Percentiles rank a stretch among this genome's conserved stretches.
phyloP scores from a whole-genome alignment of 1,140 invertebrate species.

The Plectrocnemia conspersa region DNA sequence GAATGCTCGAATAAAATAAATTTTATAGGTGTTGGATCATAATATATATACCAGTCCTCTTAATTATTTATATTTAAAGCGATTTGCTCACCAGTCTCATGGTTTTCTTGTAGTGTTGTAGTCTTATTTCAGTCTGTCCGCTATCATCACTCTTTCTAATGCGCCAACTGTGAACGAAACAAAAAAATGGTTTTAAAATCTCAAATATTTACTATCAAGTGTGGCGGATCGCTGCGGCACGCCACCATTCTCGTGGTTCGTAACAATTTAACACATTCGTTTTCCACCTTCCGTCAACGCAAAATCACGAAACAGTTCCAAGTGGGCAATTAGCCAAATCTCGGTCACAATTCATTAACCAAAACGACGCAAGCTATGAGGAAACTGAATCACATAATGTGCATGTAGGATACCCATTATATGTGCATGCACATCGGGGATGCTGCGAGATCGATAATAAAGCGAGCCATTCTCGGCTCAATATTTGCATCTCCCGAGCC shows the following conservation, averaged over 20 bases:
- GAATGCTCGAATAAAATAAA: not conserved
- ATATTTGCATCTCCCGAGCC: too few species aligned
- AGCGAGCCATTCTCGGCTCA: too few species aligned
- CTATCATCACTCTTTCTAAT: not conserved
- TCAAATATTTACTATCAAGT: too few species aligned
- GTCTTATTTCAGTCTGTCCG: not conserved
- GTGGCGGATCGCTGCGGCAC: not conserved
- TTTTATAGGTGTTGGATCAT: not conserved
- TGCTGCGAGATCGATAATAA: too few species aligned
- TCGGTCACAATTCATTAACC: slow-evolving; percentile 2
- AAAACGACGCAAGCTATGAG: not conserved
- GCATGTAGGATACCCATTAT: too few species aligned
- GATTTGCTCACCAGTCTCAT: slow-evolving; percentile 16
- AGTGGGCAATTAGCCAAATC: not conserved
- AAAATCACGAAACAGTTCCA: not conserved
- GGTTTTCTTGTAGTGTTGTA: not conserved
- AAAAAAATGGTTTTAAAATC: not conserved
- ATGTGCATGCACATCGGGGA: too few species aligned
- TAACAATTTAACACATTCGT: not conserved
- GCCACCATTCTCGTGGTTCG: not conserved
- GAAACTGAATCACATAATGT: too few species aligned
- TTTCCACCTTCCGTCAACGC: slow-evolving; percentile 8
- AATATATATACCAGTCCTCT: too few species aligned
- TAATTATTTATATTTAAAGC: too few species aligned
- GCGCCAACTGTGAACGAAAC: not conserved